Evolutionary conservation across 30 jellyfish, hydroid and myxozoan species (phyloP), one percentile per base, ranked within the genome.

Genomic region (Aurelia sp.): DNA sequence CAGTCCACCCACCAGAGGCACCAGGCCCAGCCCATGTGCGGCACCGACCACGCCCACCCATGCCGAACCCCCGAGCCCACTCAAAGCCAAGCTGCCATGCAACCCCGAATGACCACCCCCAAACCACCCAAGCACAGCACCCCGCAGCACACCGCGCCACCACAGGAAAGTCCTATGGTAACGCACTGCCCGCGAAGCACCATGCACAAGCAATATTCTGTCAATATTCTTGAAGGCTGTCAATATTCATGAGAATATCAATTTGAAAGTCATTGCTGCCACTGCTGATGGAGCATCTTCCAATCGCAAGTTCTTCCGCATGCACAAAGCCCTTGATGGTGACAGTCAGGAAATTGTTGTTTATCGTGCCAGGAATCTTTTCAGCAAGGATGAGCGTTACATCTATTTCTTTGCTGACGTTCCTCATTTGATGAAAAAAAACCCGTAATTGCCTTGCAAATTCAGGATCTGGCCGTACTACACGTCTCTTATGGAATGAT

Each of bases 281-380:
- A 82, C 91, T 76, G 78, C 88, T 81, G 97, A 82, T 90, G 97
- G 90, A 41, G 97, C 95, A 12, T 82, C 88, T 50, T 57, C 90
- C 4, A 80, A 62, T 52, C 93, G 88, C 22, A 67, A 59, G 50
- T 67, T 67, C 63, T 65, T 65, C 72, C 33, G 72, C 38, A 77
- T 88, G 96, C 80, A 88, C 74, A 53, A 41, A 59, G 76, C 76
- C 31, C 82, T 75, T 61, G 88, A 63, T 44, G 78, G 30, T 44
- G 61, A 85, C 38, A 31, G 71, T 48, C 57, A 74, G 15, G 91
- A 58, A n/a, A 57, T 0, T 53, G 91, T 85, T 21, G 78, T 64
- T 20, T 85, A 85, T 64, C 80, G 91, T 18, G 58, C 94, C 70
- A 21, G 19, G 47, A 85, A 85, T 74, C 60, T 85, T 24, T 85